Conservation (phyloP, 2,113 vertebrate species). For the Grammomys surdaster region DNA sequence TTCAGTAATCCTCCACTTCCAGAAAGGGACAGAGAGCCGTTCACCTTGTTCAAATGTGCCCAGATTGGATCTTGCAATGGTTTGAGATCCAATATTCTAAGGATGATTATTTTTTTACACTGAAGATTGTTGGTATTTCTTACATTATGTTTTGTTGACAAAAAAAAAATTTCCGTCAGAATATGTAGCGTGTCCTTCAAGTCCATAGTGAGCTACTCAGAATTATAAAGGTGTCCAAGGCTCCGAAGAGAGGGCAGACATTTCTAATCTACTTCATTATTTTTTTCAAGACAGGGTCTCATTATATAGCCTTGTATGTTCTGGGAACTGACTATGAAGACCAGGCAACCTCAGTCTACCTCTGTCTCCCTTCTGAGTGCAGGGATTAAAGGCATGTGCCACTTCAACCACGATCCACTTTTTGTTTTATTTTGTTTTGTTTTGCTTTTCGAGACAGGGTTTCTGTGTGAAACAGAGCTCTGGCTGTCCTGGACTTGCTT, state of each 20-base stretch:
- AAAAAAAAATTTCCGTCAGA: constrained; percentile 62
- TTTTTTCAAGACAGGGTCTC: not conserved
- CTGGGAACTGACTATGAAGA: not conserved
- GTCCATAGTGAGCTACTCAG: not conserved
- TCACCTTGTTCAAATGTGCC: not conserved
- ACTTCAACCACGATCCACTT: not conserved
- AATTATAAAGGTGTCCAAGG: accelerated
- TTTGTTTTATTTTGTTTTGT: no score
- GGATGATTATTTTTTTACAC: not conserved
- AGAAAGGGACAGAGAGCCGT: not conserved
- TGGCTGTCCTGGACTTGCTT: no score
- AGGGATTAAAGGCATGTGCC: not conserved
- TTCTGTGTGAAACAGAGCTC: no score
- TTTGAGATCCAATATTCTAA: not conserved
- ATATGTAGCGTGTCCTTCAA: not conserved
- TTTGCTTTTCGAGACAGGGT: no score
- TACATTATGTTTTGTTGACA: constrained; percentile 21
- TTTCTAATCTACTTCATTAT: not conserved
- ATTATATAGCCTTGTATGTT: no score
- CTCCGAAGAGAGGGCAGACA: not conserved
- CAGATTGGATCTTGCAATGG: not conserved
- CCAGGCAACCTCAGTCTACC: not conserved
- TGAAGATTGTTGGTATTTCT: constrained; percentile 50
- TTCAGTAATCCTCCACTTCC: not conserved
- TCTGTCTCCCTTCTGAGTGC: not conserved